These are phyloP conservation scores for Bergia sp. DNA, from an alignment of 92 coral and sea anemone species.

Conservation along the genomic window DNA sequence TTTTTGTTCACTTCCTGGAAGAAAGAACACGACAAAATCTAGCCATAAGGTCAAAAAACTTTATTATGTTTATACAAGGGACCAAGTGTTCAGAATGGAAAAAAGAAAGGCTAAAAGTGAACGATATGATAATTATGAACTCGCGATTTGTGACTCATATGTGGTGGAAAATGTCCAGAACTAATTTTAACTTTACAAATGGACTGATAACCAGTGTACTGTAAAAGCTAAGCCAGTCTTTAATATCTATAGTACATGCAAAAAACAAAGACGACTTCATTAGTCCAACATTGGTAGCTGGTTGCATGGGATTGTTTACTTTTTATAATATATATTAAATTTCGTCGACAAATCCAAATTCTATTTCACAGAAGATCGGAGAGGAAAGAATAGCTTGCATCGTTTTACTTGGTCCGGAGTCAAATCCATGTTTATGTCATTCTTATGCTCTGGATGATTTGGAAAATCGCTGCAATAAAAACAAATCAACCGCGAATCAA, in stretches of 20 bases:
- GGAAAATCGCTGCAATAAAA: conserved; percentile 90
- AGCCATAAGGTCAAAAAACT: background rate
- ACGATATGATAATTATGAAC: too few relatives aligned
- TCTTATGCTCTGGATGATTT: conserved; percentile 97
- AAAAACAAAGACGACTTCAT: background rate
- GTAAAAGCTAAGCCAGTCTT: background rate
- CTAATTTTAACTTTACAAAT: background rate
- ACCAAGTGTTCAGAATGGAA: conserved; percentile 9
- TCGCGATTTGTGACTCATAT: too few relatives aligned
- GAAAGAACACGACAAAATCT: background rate
- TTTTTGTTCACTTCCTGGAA: conserved; percentile 35
- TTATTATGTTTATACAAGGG: conserved; percentile 8
- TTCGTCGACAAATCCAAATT: conserved; percentile 34
- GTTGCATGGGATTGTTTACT: conserved; percentile 18
- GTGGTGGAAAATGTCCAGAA: background rate
- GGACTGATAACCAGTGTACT: background rate
- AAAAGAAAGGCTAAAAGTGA: background rate
- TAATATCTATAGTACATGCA: background rate
- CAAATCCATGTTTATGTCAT: conserved; percentile 69
- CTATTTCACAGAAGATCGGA: conserved; percentile 2
- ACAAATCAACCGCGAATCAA: conserved; percentile 22
- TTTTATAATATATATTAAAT: background rate
- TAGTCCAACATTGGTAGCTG: background rate
- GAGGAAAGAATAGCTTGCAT: conserved; percentile 19
- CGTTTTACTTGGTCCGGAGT: conserved; percentile 23